These are phyloP conservation scores for Ptiloglossa arizonensis DNA, from an alignment of 1,140 invertebrate genomes.

Conservation along the genomic window DNA sequence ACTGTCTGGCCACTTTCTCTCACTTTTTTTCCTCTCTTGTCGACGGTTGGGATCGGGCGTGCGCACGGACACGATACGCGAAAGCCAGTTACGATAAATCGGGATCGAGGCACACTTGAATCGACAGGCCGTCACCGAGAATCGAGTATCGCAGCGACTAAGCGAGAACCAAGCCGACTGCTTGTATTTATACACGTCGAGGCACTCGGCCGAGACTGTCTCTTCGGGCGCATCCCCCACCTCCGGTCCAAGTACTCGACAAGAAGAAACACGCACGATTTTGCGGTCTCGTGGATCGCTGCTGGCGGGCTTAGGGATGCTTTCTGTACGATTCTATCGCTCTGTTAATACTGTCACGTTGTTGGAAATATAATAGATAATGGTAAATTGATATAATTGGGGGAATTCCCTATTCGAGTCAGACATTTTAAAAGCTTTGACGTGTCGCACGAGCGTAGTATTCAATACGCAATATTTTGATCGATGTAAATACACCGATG, in stretches of 20 bases:
- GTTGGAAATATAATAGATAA: no score
- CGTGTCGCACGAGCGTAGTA: no score
- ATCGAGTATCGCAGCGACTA: constrained; percentile 73
- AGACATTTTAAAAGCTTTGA: no score
- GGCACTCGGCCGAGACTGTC: constrained; percentile 53
- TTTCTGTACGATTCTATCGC: no score
- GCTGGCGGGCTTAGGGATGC: not conserved
- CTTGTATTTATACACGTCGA: constrained; percentile 79
- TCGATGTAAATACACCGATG: no score
- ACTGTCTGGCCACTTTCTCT: constrained; percentile 11
- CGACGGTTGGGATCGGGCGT: not conserved
- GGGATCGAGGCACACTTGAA: constrained; percentile 39
- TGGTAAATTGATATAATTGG: no score
- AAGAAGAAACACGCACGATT: constrained; percentile 45
- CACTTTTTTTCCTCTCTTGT: not conserved
- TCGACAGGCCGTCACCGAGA: constrained; percentile 58
- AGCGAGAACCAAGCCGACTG: constrained; percentile 70
- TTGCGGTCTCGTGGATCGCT: constrained; percentile 6
- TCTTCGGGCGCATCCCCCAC: constrained; percentile 63
- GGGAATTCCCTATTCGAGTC: no score
- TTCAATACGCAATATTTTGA: no score
- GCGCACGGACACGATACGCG: not conserved
- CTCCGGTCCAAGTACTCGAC: constrained; percentile 29
- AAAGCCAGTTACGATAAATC: constrained; percentile 17
- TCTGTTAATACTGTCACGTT: no score